These are phyloP conservation scores for Myioborus miniatus DNA, from an alignment of 2,797 vertebrate species.

Conservation along the genomic window DNA sequence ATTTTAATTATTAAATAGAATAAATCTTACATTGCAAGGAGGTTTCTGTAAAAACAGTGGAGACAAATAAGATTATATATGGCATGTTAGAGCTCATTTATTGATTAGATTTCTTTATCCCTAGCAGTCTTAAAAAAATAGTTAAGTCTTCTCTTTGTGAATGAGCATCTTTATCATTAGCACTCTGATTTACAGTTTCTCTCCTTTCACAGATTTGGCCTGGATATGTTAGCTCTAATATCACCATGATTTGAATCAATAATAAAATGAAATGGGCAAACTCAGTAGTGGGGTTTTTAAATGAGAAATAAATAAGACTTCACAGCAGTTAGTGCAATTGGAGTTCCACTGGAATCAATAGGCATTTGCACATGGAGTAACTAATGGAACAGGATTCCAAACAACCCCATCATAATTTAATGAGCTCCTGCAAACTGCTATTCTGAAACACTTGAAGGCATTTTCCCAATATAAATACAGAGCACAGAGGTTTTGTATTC, in stretches of 20 bases:
- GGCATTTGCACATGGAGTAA: not conserved
- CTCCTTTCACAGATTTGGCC: not conserved
- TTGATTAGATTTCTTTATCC: constrained; percentile 24
- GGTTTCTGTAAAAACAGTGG: constrained; percentile 55
- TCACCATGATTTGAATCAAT: not conserved
- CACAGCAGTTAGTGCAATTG: not conserved
- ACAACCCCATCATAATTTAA: constrained; percentile 1
- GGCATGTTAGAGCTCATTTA: constrained; percentile 6
- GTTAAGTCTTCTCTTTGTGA: constrained; percentile 2
- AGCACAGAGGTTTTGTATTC: not conserved
- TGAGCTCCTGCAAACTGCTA: not conserved
- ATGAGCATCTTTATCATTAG: constrained; percentile 1
- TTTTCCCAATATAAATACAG: not conserved
- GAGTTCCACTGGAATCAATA: constrained; percentile 27
- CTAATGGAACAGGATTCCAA: constrained; percentile 2
- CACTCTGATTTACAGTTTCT: not conserved
- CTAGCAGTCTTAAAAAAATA: constrained; percentile 17
- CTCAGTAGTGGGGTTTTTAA: not conserved
- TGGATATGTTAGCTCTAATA: not conserved
- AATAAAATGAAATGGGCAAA: constrained; percentile 10
- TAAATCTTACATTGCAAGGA: constrained; percentile 37
- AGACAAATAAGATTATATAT: constrained; percentile 43
- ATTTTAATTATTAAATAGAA: constrained; percentile 70
- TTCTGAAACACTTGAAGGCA: not conserved
- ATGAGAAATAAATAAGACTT: constrained; percentile 30